phyloP scores from a whole-genome alignment of 2,888 invertebrate genomes.

The Drosophila vallismaia region DNA sequence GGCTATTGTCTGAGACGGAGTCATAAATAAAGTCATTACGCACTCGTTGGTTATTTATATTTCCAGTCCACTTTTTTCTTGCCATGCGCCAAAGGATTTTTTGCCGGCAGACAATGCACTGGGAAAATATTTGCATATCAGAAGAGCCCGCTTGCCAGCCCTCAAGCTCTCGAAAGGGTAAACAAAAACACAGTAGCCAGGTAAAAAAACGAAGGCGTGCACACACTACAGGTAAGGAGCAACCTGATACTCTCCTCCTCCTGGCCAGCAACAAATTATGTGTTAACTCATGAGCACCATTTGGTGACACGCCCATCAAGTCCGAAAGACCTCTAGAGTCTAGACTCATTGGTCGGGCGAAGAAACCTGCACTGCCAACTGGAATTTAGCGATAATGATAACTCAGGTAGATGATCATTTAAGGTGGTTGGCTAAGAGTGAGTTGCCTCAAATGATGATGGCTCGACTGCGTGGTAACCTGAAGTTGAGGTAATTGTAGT shows the following conservation, averaged over 20 bases:
- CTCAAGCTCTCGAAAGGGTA: conserved; percentile 39
- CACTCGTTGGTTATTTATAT: conserved; percentile 41
- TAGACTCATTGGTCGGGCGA: conserved; percentile 10
- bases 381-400: conserved; percentile 71
- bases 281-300: conserved; percentile 70
- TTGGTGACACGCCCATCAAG: conserved; percentile 62
- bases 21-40: conserved; percentile 78
- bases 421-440: background rate
- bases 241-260: conserved; percentile 53
- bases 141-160: conserved; percentile 25
- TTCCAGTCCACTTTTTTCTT: conserved; percentile 3
- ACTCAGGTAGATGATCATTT: conserved; percentile 41
- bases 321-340: conserved; percentile 11
- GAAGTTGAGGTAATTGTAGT: conserved; percentile 18
- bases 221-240: conserved; percentile 22
- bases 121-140: conserved; percentile 72
- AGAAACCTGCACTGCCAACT: conserved; percentile 45
- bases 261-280: conserved; percentile 69
- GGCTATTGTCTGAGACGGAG: conserved; percentile 56
- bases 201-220: conserved; percentile 10
- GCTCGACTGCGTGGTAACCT: conserved; percentile 7
- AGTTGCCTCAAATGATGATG: conserved; percentile 21
- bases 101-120: conserved; percentile 44
- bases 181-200: conserved; percentile 55
- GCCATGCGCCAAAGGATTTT: conserved; percentile 45